Percentiles rank a stretch among this genome's conserved stretches.
Conservation (phyloP, 2,797 vertebrate species). For the Bryconaethiops microstoma region DNA sequence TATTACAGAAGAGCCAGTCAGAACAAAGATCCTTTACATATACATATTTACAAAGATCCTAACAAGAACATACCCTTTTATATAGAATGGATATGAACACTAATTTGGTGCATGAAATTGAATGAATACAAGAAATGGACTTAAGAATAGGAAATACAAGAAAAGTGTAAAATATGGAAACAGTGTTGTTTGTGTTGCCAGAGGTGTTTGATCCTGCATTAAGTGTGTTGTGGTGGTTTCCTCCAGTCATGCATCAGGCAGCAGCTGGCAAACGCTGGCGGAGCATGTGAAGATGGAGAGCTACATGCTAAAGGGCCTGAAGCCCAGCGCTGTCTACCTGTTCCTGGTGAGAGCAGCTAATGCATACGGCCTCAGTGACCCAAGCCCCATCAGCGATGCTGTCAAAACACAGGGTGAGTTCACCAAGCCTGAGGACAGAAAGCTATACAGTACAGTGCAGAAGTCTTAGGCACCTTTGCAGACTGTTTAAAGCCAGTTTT, state of each 20-base stretch:
- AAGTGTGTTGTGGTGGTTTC: slow-evolving; percentile 37
- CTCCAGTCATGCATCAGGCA: slow-evolving; percentile 91
- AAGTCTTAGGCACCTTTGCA: no score
- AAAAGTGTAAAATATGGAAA: not conserved
- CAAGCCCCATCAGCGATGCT: slow-evolving; percentile 95
- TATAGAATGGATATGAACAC: no score
- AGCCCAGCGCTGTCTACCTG: slow-evolving; percentile 94
- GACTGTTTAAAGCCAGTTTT: no score
- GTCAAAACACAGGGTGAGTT: slow-evolving; percentile 94
- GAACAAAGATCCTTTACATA: not conserved
- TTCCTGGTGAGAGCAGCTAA: slow-evolving; percentile 97
- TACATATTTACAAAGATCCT: no score
- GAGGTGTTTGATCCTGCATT: not conserved
- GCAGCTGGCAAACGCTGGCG: slow-evolving; percentile 97
- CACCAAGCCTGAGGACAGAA: slow-evolving; percentile 92
- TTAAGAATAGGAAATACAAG: no score
- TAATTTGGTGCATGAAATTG: no score
- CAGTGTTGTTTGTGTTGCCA: not conserved
- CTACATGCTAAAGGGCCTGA: slow-evolving; percentile 90
- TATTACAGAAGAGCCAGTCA: no score
- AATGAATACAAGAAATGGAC: no score
- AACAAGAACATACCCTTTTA: no score
- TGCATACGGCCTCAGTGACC: slow-evolving; percentile 96
- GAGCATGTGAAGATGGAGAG: slow-evolving; percentile 95
- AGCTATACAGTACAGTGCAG: slow-evolving; percentile 67